Percentiles rank a stretch among this genome's conserved stretches.
These are phyloP conservation scores for Fundulus diaphanus DNA, from an alignment of 2,797 vertebrate species.

Conservation along the genomic window DNA sequence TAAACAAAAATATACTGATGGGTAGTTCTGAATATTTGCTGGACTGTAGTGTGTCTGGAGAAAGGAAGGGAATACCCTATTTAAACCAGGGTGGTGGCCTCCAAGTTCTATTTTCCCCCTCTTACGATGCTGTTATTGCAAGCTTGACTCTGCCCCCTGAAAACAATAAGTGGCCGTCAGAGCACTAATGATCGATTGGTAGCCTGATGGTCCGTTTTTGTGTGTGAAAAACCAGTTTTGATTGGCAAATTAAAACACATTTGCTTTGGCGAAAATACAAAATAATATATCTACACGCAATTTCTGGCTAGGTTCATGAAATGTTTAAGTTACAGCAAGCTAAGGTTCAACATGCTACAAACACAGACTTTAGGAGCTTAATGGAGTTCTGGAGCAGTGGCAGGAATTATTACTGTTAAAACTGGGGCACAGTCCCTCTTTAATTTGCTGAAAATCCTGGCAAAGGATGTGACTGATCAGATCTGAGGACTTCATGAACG, in stretches of 20 bases:
- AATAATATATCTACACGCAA: too few species aligned
- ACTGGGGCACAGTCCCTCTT: conserved; percentile 38
- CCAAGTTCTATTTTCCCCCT: too few species aligned
- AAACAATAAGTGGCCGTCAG: too few species aligned
- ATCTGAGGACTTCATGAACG: conserved; percentile 29
- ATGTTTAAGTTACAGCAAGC: conserved; percentile 35
- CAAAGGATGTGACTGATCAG: conserved; percentile 49
- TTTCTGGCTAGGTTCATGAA: too few species aligned
- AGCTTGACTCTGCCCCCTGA: too few species aligned
- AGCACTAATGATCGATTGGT: too few species aligned
- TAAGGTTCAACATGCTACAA: conserved; percentile 51
- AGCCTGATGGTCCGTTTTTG: too few species aligned
- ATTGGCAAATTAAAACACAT: too few species aligned
- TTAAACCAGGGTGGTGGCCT: too few species aligned
- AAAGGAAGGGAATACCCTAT: background rate
- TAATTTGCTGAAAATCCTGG: conserved; percentile 54
- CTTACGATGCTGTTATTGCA: too few species aligned
- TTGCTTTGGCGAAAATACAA: too few species aligned
- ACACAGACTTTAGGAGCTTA: conserved; percentile 20
- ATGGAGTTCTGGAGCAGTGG: conserved; percentile 45
- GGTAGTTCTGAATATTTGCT: background rate
- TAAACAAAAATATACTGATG: background rate
- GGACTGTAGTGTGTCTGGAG: background rate
- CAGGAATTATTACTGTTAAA: conserved; percentile 70
- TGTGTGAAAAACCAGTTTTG: too few species aligned